phyloP scores from a whole-genome alignment of 2,797 vertebrate genomes.

The Trichosurus vulpecula region DNA sequence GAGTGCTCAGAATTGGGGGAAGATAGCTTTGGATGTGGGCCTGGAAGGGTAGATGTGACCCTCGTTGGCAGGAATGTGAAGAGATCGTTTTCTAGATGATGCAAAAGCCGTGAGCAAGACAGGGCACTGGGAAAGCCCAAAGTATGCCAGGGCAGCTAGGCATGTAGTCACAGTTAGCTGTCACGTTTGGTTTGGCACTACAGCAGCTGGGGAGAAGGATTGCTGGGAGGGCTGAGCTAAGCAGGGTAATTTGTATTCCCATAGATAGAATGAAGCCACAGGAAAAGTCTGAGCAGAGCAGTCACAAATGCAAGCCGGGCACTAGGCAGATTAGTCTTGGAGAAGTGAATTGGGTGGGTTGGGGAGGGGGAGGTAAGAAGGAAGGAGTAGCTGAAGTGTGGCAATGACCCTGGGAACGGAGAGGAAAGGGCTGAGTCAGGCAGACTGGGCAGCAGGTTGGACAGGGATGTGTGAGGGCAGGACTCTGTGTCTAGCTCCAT shows the following conservation, averaged over 20 bases:
- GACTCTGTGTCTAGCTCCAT: background rate
- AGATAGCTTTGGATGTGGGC: background rate
- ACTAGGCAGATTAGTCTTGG: background rate
- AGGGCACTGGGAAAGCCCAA: background rate
- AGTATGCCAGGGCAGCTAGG: background rate
- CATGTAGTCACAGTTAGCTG: no score
- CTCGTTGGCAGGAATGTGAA: background rate
- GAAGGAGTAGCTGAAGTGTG: background rate
- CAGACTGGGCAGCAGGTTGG: background rate
- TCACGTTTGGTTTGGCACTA: background rate
- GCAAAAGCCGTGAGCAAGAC: background rate
- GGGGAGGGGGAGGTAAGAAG: background rate
- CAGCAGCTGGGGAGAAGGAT: background rate
- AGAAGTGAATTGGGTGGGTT: background rate
- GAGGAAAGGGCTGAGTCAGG: background rate
- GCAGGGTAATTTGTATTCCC: background rate
- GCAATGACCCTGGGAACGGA: background rate
- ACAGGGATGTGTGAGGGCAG: background rate
- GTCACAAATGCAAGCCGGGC: rapidly evolving
- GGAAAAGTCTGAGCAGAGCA: background rate
- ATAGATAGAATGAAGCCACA: background rate
- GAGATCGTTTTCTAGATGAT: background rate
- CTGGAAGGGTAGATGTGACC: background rate
- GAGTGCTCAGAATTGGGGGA: background rate
- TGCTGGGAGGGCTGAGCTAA: background rate